Percentiles rank a stretch among this genome's conserved stretches.
Conservation (phyloP, 2,797 vertebrate species). For the Psittacula derbiana region DNA sequence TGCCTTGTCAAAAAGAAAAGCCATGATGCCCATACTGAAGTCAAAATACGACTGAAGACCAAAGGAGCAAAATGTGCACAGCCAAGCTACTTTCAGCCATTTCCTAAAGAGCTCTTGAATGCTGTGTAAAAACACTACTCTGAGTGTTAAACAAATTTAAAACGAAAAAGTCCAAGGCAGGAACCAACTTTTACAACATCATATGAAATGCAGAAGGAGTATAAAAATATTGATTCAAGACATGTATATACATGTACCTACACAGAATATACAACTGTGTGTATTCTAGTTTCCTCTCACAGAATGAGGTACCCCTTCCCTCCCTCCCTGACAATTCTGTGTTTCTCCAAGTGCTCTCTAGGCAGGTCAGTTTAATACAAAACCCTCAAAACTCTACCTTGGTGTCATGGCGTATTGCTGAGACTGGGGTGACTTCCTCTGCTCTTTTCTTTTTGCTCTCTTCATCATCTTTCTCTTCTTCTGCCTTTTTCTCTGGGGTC, state of each 20-base stretch:
- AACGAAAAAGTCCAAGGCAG: not conserved
- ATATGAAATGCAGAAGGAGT: not conserved
- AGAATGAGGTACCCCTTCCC: not conserved
- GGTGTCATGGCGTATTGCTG: conserved; percentile 81
- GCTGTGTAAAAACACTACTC: not conserved
- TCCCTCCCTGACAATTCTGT: not conserved
- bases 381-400: conserved; percentile 84
- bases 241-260: rapidly evolving
- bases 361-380: not conserved
- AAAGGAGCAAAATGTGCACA: not conserved
- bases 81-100: not conserved
- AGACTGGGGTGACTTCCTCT: conserved; percentile 73
- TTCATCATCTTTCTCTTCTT: conserved; percentile 90
- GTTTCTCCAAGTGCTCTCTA: not conserved
- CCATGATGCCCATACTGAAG: not conserved
- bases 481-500: conserved; percentile 90
- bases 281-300: not conserved
- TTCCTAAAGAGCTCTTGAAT: not conserved
- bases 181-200: not conserved
- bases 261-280: not conserved
- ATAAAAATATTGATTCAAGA: not conserved
- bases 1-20: not conserved
- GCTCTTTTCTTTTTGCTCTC: conserved; percentile 70
- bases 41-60: not conserved
- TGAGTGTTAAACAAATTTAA: not conserved